Base-by-base conservation (phyloP, 2,113 vertebrate genomes). In the Thalassarche chlororhynchos region DNA sequence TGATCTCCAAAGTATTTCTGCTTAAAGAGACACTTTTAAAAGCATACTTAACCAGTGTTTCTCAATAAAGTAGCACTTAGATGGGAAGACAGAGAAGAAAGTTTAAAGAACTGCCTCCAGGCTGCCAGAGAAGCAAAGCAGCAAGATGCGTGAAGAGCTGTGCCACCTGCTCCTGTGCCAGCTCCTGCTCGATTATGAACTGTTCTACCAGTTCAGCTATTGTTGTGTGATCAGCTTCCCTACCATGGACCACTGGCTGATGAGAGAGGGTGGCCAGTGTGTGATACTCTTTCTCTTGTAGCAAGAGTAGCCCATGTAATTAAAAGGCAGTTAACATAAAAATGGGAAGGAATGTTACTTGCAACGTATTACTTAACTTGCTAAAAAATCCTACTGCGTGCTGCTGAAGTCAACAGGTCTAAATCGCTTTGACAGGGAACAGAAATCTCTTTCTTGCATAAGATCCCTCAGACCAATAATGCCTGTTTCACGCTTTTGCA, bases 191-290 rank as follows among this genome's bases (percentile, higher is more conserved):
- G 0, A 15, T 14, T 31, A 32, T 2, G 3, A 80, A 52, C 44
- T 25, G 24, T 31, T 52, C 29, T 14, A 61, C 14, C 49, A 49
- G 25, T 29, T 54, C 61, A 65, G 44, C 66, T 66, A 23, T 9
- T 51, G 42, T 12, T 54, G 46, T 12, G 40, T 2, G 13, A 70
- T 17, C 38, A 81, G 31, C 31, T 60, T 69, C 34, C 1, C 0
- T 5, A 16, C 0, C 36, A 46, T 0, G 2, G 20, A 14, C 16
- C 28, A 12, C 25, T 12, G 26, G 17, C 0, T n/a, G 36, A 62
- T 8, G 13, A 23, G 13, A 66, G 23, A 29, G 9, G 6, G 28
- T 28, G 38, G 26, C 18, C 46, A 26, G 12, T 0, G 1, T 6
- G 14, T 4, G 16, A 49, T 4, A 29, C 8, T 24, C 31, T 6